These are phyloP conservation scores for Argya squamiceps DNA, from an alignment of 2,797 vertebrate species.

Conservation along the genomic window DNA sequence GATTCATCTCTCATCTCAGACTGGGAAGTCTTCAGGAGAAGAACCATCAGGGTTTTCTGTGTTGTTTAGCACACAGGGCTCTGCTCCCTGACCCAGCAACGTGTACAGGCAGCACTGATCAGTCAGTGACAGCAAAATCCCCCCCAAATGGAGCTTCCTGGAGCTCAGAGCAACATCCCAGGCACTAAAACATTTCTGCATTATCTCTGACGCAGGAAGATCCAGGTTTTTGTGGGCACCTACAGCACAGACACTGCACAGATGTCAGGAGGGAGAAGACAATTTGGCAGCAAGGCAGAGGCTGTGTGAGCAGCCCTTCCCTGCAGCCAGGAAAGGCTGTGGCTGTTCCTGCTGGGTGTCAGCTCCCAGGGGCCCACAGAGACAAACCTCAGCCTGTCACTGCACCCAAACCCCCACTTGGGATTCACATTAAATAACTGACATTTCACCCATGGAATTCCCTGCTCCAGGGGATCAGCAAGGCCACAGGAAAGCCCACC, in stretches of 20 bases:
- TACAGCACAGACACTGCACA: background rate
- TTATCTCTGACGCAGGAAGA: background rate
- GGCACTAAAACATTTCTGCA: background rate
- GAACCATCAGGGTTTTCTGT: background rate
- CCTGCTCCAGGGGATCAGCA: background rate
- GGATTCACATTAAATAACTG: fast-evolving
- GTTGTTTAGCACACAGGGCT: background rate
- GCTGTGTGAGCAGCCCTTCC: background rate
- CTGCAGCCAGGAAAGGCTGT: background rate
- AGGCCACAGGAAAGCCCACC: background rate
- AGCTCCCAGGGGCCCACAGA: background rate
- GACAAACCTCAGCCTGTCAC: background rate
- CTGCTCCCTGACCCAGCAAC: background rate
- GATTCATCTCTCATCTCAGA: background rate
- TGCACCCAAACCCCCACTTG: too few species aligned
- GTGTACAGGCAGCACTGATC: background rate
- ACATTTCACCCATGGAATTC: background rate
- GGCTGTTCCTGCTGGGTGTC: background rate
- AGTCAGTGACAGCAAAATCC: background rate
- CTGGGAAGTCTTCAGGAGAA: background rate
- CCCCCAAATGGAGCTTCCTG: background rate
- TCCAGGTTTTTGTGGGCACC: background rate
- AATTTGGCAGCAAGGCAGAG: background rate
- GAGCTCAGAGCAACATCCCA: background rate
- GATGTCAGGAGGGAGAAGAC: background rate